A percentile compares a stretch with the other conserved stretches of the same genome.
phyloP scores from a whole-genome alignment of 2,113 vertebrate species.

The Carassius auratus region DNA sequence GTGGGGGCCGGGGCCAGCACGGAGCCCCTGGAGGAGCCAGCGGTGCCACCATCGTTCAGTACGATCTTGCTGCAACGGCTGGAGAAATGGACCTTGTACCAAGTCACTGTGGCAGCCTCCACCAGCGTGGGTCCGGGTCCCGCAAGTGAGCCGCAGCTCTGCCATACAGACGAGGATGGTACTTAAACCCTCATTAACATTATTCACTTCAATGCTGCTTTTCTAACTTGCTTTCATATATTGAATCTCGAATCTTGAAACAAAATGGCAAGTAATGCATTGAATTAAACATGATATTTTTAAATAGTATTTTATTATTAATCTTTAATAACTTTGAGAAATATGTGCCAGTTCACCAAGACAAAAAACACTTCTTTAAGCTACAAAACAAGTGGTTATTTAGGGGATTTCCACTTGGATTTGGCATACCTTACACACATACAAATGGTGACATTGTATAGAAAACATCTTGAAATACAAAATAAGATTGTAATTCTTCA shows the following conservation, averaged over 20 bases:
- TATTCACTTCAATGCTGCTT: too few species aligned
- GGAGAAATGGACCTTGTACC: constrained; percentile 98
- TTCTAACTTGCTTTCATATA: not conserved
- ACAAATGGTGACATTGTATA: too few species aligned
- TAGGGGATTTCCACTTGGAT: too few species aligned
- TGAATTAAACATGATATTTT: too few species aligned
- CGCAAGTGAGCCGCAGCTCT: constrained; percentile 86
- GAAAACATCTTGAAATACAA: too few species aligned
- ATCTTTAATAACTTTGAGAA: too few species aligned
- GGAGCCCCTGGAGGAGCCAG: constrained; percentile 82
- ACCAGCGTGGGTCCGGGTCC: constrained; percentile 90
- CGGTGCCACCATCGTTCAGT: constrained; percentile 79
- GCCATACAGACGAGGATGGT: constrained; percentile 96
- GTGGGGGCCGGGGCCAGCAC: constrained; percentile 81
- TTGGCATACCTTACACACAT: too few species aligned
- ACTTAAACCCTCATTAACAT: not conserved
- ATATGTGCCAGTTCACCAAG: not conserved
- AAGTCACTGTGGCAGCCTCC: constrained; percentile 86
- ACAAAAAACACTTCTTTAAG: not conserved
- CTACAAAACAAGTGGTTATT: too few species aligned
- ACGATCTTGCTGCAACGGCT: constrained; percentile 88
- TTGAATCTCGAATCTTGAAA: not conserved
- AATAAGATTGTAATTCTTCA: too few species aligned
- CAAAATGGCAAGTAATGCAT: too few species aligned
- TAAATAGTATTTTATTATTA: too few species aligned